Evolutionary conservation across 2,888 invertebrate species (phyloP), one percentile per base, ranked within the genome.

Genomic region (Micropterix aruncella): DNA sequence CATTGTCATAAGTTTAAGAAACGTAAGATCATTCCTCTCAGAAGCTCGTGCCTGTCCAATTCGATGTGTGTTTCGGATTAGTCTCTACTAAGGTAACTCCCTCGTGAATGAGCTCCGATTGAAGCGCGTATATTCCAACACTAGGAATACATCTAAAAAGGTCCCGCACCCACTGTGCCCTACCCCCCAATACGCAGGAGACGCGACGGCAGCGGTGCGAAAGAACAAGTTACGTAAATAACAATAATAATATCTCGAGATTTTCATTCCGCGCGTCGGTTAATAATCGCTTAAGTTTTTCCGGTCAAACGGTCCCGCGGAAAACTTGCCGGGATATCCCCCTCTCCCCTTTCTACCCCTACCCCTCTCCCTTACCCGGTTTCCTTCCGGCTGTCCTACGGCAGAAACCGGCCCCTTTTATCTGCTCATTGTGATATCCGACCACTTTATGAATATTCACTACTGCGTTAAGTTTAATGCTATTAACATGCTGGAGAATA

Each of bases 241-340:
- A 48, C 46, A 48, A 44, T 48, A 48, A 38, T 43, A 16, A 47
- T 49, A 50, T 48, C 50, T 50, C 40, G 46, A 46, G 49, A 49
- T 48, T 49, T 48, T 48, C 51, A 47, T 49, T 49, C 48, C 41
- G 49, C 47, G 48, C 49, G 49, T 49, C 49, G 51, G 49, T 51
- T 51, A 49, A 51, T 51, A 51, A 51, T 49, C 49, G 51, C 51
- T 51, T 51, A 49, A 51, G 51, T 51, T 51, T 49, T 49, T 51
- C 50, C 50, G 50, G 50, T 50, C 50, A 50, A 50, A 49, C 48
- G 47, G 47, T 45, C 45, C 37, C 48, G 42, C 16, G 46, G 42
- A 48, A 42, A 48, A 46, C 48, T 47, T 38, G 38, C 15, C n/a
- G 38, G 36, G 16, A 38, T 4, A 38, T 38, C 16, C 38, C 16